phyloP scores from a whole-genome alignment of 2,888 invertebrate genomes.

The Acleris cristana region DNA sequence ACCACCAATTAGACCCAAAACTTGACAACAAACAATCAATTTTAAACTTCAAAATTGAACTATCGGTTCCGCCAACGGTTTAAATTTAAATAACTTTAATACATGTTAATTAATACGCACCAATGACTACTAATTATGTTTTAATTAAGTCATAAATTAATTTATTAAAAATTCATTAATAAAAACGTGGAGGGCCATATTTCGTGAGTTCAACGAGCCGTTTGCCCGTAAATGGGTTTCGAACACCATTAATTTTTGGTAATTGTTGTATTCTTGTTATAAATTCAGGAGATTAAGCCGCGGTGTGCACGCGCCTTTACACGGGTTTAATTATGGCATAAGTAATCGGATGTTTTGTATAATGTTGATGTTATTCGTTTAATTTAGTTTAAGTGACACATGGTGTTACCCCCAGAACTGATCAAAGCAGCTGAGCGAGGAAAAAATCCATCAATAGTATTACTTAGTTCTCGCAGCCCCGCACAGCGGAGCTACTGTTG shows the following conservation, averaged over 20 bases:
- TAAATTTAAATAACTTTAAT: conserved; percentile 26
- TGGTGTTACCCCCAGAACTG: too few species aligned
- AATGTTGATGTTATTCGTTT: conserved; percentile 34
- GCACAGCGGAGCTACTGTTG: too few species aligned
- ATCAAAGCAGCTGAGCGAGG: too few species aligned
- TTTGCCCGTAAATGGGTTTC: conserved; percentile 57
- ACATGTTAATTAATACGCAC: conserved; percentile 54
- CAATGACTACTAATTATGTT: conserved; percentile 70
- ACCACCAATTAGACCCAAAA: conserved; percentile 15
- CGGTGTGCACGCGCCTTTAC: conserved; percentile 45
- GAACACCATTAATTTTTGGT: conserved; percentile 64
- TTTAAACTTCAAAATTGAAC: conserved; percentile 33
- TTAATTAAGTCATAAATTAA: conserved; percentile 77
- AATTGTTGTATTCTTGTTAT: conserved; percentile 72
- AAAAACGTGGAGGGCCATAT: conserved; percentile 58
- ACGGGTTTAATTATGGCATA: conserved; percentile 40
- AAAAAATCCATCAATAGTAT: too few species aligned
- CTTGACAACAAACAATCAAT: conserved; percentile 10
- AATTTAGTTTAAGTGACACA: too few species aligned
- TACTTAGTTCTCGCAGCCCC: too few species aligned
- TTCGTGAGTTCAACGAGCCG: conserved; percentile 53
- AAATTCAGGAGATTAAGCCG: conserved; percentile 66
- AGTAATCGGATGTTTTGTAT: conserved; percentile 35
- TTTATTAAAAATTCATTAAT: conserved; percentile 76
- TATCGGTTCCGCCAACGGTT: conserved; percentile 18